A percentile compares a stretch with the other conserved stretches of the same genome.
These are phyloP conservation scores for Hippocampus guttulatus DNA, from an alignment of 2,113 vertebrate genomes.

Conservation along the genomic window DNA sequence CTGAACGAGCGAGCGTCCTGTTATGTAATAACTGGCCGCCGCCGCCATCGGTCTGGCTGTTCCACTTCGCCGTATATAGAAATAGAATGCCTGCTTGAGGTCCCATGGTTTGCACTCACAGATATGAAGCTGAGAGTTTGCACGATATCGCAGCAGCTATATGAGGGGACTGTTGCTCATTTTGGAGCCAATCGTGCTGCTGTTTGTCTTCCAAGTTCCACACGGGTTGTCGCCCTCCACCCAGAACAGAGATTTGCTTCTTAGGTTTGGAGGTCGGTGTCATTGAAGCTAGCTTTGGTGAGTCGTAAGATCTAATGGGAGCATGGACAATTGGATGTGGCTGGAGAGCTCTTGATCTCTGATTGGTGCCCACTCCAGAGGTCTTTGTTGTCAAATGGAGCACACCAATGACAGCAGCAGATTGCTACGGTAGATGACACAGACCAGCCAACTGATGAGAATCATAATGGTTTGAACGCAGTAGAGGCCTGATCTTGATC, in stretches of 20 bases:
- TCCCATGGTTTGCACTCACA: slow-evolving; percentile 29
- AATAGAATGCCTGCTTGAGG: not conserved
- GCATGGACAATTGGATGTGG: slow-evolving; percentile 70
- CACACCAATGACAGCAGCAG: slow-evolving; percentile 44
- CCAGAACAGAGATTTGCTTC: slow-evolving; percentile 57
- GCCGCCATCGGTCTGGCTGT: slow-evolving; percentile 34
- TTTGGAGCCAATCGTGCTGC: slow-evolving; percentile 11
- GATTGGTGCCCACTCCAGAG: slow-evolving; percentile 60
- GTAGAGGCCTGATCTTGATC: slow-evolving; percentile 8
- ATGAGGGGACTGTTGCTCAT: slow-evolving; percentile 21
- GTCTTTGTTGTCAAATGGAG: slow-evolving; percentile 68
- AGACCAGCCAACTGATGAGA: not conserved
- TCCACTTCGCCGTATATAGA: slow-evolving; percentile 34
- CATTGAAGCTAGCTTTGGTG: slow-evolving; percentile 59
- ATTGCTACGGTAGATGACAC: slow-evolving; percentile 35
- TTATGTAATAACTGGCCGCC: slow-evolving; percentile 62
- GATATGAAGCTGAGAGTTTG: slow-evolving; percentile 21
- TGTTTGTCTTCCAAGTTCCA: slow-evolving; percentile 20
- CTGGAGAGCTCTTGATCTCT: slow-evolving; percentile 65
- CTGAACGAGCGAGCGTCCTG: slow-evolving; percentile 45
- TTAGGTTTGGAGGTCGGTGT: slow-evolving; percentile 66
- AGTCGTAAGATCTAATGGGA: slow-evolving; percentile 67
- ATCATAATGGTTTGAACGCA: slow-evolving; percentile 16
- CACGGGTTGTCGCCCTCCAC: slow-evolving; percentile 16
- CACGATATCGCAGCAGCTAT: slow-evolving; percentile 43